These are phyloP conservation scores for Oxyura jamaicensis DNA, from an alignment of 2,113 vertebrate genomes.

Conservation along the genomic window DNA sequence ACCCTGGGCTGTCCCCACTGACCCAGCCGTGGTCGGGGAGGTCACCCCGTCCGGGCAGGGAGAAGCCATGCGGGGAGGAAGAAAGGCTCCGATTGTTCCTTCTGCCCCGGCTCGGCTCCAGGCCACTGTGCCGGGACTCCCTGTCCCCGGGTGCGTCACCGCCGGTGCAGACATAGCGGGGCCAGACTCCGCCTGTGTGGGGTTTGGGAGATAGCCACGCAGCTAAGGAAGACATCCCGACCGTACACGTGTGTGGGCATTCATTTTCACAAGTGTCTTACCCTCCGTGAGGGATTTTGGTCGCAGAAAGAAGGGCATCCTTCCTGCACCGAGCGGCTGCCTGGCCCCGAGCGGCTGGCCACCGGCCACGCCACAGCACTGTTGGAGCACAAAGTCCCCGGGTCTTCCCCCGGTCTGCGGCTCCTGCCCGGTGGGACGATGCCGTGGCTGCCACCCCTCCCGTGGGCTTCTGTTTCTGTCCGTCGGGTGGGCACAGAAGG, in stretches of 20 bases:
- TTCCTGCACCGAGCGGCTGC: neutral
- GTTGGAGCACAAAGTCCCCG: fast-evolving
- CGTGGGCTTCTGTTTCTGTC: neutral
- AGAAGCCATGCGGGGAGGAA: neutral
- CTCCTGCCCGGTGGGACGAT: neutral
- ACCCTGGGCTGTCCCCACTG: neutral
- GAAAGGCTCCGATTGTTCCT: constrained; percentile 53
- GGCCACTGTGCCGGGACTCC: neutral
- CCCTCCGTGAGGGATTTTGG: neutral
- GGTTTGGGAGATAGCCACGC: neutral
- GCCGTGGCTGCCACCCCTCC: neutral
- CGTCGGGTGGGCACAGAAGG: neutral
- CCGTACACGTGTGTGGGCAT: fast-evolving
- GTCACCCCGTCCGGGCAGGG: neutral
- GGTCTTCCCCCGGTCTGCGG: neutral
- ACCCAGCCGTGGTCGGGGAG: fast-evolving
- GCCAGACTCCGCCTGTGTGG: neutral
- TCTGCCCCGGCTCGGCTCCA: neutral
- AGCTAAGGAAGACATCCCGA: neutral
- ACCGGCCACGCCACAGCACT: neutral
- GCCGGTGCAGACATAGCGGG: neutral
- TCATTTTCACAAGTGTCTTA: neutral
- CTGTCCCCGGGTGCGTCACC: constrained; percentile 8
- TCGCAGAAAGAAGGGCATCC: neutral
- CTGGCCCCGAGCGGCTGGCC: neutral